Evolutionary conservation across 2,113 vertebrate genomes (phyloP).

Genomic region (Xiphias gladius): DNA sequence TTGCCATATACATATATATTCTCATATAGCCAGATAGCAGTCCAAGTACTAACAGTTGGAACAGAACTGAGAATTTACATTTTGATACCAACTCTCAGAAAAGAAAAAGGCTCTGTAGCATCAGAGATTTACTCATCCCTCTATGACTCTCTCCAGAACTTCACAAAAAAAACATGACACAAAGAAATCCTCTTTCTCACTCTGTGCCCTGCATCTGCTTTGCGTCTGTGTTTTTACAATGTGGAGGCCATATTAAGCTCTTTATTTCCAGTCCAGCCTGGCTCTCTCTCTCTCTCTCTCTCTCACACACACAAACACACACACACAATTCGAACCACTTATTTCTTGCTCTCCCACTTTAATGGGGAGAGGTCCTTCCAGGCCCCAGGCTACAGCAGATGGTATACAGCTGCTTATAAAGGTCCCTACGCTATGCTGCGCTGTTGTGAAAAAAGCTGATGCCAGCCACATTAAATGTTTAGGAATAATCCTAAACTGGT

Average conservation of each 20-base stretch:
- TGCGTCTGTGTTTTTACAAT: slow-evolving; percentile 30
- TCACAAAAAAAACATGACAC: neutral
- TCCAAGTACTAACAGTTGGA: neutral
- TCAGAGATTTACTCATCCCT: neutral
- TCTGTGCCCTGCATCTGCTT: slow-evolving; percentile 29
- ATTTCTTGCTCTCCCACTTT: slow-evolving; percentile 41
- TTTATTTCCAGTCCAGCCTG: too few relatives aligned
- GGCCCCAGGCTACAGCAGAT: slow-evolving; percentile 42
- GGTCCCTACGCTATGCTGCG: slow-evolving; percentile 8
- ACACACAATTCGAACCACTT: slow-evolving; percentile 36
- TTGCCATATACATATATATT: neutral
- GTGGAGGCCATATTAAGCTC: slow-evolving; percentile 17
- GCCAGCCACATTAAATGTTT: slow-evolving; percentile 48
- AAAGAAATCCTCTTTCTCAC: slow-evolving; percentile 3
- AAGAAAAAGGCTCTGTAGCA: neutral
- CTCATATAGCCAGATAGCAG: too few relatives aligned
- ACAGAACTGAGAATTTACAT: neutral
- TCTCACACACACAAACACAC: neutral
- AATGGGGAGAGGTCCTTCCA: slow-evolving; percentile 44
- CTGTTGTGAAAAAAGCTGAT: slow-evolving; percentile 30
- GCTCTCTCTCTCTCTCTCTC: neutral
- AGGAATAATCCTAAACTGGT: slow-evolving; percentile 50
- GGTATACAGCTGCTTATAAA: slow-evolving; percentile 49
- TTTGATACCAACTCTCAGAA: neutral
- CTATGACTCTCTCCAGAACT: neutral